Evolutionary conservation across 2,797 vertebrate genomes (phyloP).

Genomic region (Phaenicophaeus curvirostris): DNA sequence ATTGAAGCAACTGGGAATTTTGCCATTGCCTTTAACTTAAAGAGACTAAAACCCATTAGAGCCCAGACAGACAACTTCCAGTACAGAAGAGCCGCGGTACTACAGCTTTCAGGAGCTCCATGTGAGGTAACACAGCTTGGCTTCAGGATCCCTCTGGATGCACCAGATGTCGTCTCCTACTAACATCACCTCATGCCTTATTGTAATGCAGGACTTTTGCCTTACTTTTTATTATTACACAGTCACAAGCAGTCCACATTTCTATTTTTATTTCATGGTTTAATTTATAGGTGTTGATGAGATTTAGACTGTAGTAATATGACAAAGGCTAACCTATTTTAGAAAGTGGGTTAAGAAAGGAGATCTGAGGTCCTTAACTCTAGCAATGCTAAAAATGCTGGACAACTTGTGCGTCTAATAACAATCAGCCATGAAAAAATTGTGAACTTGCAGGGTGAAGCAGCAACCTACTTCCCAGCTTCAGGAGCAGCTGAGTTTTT

Average conservation of each 20-base stretch:
- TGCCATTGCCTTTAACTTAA: neutral
- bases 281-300: neutral
- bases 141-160: fast-evolving
- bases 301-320: neutral
- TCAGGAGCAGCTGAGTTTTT: neutral
- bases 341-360: conserved; percentile 23
- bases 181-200: too few relatives aligned
- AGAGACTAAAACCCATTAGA: neutral
- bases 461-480: neutral
- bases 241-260: fast-evolving
- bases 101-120: neutral
- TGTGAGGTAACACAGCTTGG: neutral
- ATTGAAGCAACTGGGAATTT: neutral
- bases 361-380: neutral
- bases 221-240: neutral
- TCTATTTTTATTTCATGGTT: neutral
- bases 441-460: neutral
- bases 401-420: neutral
- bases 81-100: neutral
- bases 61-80: neutral
- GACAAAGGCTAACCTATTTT: neutral
- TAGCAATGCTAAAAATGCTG: neutral
- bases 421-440: neutral
- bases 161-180: fast-evolving
- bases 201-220: neutral